Evolutionary conservation across 2,113 vertebrate genomes (phyloP), one percentile per base, ranked within the genome.

Genomic region (Lophotis ruficrista): DNA sequence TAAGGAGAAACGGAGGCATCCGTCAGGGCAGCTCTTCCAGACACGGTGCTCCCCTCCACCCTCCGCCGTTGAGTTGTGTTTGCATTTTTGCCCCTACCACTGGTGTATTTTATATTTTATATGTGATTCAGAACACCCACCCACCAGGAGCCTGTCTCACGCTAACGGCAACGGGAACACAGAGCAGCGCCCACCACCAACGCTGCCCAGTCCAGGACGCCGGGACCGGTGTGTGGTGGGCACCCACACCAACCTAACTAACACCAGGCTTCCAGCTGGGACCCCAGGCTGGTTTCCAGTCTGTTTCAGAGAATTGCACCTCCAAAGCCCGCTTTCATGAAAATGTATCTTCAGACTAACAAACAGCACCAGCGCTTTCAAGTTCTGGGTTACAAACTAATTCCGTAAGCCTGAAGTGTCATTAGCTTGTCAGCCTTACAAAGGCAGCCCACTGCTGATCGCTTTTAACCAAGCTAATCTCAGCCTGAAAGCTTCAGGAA

Each of bases 371-470:
- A 89, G 90, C 7, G 22, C 90, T 76, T 71, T 61, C 69, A 93
- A 97, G 70, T 66, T 83, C 80, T 86, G 93, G 64, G 88, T 95
- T 95, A 27, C 78, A 95, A 41, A 30, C 92, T 58, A 95, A 96
- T 93, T 97, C 87, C 70, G 48, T 92, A 96, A 97, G 76, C 91
- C 96, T 93, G 73, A 79, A 97, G 84, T 87, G 87, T 95, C 95
- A 97, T 96, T 98, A 97, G 97, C 95, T 97, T 97, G 97, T 96
- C 95, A 97, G 94, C 92, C 94, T 73, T 66, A 93, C 92, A 91
- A 96, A 97, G 97, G 91, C 96, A 94, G 95, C 82, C 86, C 83
- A 30, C 65, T 85, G 95, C 72, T 93, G 95, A 96, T 92, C 12
- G 71, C 92, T 97, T 96, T 96, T 95, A 97, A 94, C 93, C 31